Conservation (phyloP, 2,888 invertebrate genomes). For the Latrodectus elegans region DNA sequence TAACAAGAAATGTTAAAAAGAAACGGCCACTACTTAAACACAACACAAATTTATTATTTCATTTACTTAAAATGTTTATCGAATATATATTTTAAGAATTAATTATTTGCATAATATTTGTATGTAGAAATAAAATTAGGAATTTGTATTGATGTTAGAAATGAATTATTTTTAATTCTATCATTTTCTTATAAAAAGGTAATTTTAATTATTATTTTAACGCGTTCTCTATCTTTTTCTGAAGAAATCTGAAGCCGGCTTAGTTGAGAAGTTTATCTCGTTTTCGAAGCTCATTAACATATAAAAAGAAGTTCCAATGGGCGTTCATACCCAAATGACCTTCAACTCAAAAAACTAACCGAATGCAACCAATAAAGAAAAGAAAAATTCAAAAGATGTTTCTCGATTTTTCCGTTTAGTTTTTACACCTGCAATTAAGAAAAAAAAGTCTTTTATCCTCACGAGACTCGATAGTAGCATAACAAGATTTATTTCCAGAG, state of each 20-base stretch:
- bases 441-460: not conserved
- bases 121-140: too few relatives aligned
- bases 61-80: too few relatives aligned
- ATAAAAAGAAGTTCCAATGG: constrained; percentile 48
- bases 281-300: constrained; percentile 47
- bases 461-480: too few relatives aligned
- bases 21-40: too few relatives aligned
- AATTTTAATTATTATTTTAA: constrained; percentile 22
- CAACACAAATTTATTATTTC: too few relatives aligned
- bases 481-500: too few relatives aligned
- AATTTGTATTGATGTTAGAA: too few relatives aligned
- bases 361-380: constrained; percentile 5
- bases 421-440: constrained; percentile 60
- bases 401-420: constrained; percentile 25
- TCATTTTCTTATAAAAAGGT: too few relatives aligned
- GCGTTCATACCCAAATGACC: constrained; percentile 43
- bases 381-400: constrained; percentile 39
- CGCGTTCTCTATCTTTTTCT: constrained; percentile 25
- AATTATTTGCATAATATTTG: too few relatives aligned
- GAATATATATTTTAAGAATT: too few relatives aligned
- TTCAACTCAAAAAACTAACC: constrained; percentile 19
- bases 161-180: too few relatives aligned
- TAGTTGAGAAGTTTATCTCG: not conserved
- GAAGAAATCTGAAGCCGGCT: constrained; percentile 21
- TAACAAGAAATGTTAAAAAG: too few relatives aligned